These are phyloP conservation scores for Argyra leucocephala DNA, from an alignment of 2,888 invertebrate species.

Conservation along the genomic window DNA sequence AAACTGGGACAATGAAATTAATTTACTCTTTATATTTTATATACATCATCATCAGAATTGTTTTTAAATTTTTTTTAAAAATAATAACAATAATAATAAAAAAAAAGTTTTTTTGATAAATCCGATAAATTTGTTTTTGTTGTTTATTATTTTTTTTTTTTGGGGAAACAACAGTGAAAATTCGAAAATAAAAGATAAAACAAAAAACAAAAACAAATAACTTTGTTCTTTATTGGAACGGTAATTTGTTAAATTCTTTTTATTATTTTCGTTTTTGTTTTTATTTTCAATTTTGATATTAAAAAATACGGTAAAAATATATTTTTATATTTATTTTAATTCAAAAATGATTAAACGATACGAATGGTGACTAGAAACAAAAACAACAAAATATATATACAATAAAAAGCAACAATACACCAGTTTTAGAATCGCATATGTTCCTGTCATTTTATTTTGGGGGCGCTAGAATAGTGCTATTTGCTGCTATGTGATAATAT, in stretches of 20 bases:
- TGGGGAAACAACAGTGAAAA: not conserved
- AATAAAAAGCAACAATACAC: not conserved
- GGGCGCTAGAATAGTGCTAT: not conserved
- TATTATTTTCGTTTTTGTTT: not conserved
- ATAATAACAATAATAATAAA: too few species aligned
- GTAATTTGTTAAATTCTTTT: not conserved
- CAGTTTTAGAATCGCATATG: not conserved
- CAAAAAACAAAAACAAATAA: too few species aligned
- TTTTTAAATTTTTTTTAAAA: too few species aligned
- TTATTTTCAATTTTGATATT: not conserved
- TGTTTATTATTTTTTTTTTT: not conserved
- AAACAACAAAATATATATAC: not conserved
- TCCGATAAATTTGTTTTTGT: not conserved
- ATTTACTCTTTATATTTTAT: not conserved
- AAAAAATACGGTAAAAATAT: not conserved
- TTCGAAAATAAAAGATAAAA: too few species aligned
- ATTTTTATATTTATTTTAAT: slow-evolving; percentile 2
- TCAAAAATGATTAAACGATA: slow-evolving; percentile 4
- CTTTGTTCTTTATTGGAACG: not conserved
- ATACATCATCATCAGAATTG: not conserved
- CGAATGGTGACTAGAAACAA: not conserved
- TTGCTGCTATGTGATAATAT: not conserved
- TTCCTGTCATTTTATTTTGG: slow-evolving; percentile 1
- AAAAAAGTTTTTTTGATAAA: not conserved
- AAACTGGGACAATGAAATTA: not conserved